phyloP scores from a whole-genome alignment of 1,140 invertebrate species.

The Homalodisca vitripennis region DNA sequence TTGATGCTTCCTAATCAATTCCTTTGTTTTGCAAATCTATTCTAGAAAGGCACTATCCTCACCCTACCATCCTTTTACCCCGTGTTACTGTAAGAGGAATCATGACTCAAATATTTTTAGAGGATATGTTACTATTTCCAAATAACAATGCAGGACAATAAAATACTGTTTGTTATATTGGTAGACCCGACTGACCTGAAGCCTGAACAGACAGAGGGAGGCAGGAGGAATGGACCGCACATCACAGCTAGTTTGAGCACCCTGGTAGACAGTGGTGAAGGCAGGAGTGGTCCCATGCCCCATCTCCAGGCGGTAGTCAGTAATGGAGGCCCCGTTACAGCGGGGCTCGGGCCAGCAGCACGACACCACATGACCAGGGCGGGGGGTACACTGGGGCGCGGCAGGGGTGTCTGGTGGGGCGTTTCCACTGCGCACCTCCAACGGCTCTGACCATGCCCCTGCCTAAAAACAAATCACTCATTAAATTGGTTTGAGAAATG shows the following conservation, averaged over 20 bases:
- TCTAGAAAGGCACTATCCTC: too few relatives aligned
- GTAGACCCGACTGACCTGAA: slow-evolving; percentile 51
- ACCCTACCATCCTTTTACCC: too few relatives aligned
- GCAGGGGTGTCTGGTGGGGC: slow-evolving; percentile 71
- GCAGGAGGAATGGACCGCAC: slow-evolving; percentile 72
- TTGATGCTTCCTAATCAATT: too few relatives aligned
- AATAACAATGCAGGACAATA: neutral
- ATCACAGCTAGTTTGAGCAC: slow-evolving; percentile 55
- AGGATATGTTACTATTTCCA: too few relatives aligned
- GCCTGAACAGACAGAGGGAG: slow-evolving; percentile 74
- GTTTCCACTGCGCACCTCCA: slow-evolving; percentile 74
- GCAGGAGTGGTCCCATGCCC: slow-evolving; percentile 53
- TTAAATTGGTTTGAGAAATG: too few relatives aligned
- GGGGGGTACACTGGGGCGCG: slow-evolving; percentile 55
- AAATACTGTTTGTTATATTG: slow-evolving; percentile 16
- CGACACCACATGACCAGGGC: slow-evolving; percentile 64
- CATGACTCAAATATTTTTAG: too few relatives aligned
- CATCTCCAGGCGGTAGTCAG: slow-evolving; percentile 77
- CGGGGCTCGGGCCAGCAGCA: slow-evolving; percentile 68
- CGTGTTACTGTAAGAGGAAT: too few relatives aligned
- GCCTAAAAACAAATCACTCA: slow-evolving; percentile 51
- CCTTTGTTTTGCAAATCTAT: too few relatives aligned
- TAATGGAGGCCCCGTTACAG: slow-evolving; percentile 74
- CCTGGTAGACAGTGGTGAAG: slow-evolving; percentile 58
- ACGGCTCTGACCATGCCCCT: slow-evolving; percentile 71